A percentile compares a stretch with the other conserved stretches of the same genome.
Conservation (phyloP, 2,888 invertebrate genomes). For the Pyrochroa serraticornis region DNA sequence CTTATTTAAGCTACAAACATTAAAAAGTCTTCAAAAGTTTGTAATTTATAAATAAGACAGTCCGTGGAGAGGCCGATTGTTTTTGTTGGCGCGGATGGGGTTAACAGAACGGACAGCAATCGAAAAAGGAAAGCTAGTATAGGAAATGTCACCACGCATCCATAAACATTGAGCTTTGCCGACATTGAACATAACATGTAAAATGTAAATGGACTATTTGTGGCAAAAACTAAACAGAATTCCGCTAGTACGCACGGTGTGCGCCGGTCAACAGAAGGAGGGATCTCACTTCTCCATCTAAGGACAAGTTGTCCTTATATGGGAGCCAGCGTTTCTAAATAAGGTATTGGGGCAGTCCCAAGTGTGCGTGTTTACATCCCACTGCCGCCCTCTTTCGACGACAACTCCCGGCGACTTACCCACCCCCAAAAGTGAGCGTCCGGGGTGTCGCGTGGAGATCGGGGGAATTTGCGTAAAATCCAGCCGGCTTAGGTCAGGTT, state of each 20-base stretch:
- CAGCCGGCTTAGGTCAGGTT: slow-evolving; percentile 48
- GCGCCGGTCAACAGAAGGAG: slow-evolving; percentile 61
- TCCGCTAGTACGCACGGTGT: slow-evolving; percentile 42
- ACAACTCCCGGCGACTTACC: slow-evolving; percentile 52
- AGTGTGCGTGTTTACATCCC: slow-evolving; percentile 57
- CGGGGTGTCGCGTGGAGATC: not conserved
- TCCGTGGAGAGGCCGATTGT: too few species aligned
- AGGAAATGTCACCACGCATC: not conserved
- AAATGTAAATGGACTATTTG: not conserved
- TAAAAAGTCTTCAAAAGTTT: too few species aligned
- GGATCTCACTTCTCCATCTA: slow-evolving; percentile 82
- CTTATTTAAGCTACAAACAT: too few species aligned
- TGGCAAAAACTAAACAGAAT: slow-evolving; percentile 32
- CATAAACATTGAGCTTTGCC: not conserved
- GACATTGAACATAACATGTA: not conserved
- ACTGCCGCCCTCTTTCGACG: slow-evolving; percentile 43
- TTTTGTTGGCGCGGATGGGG: too few species aligned
- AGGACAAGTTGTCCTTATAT: slow-evolving; percentile 82
- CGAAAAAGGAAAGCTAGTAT: too few species aligned
- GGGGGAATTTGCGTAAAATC: slow-evolving; percentile 28
- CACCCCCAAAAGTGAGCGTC: slow-evolving; percentile 37
- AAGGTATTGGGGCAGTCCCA: slow-evolving; percentile 76
- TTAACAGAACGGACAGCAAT: too few species aligned
- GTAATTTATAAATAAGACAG: too few species aligned
- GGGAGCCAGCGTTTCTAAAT: slow-evolving; percentile 82